Evolutionary conservation across 2,888 invertebrate genomes (phyloP), one percentile per base, ranked within the genome.

Genomic region (Stramonita haemastoma): DNA sequence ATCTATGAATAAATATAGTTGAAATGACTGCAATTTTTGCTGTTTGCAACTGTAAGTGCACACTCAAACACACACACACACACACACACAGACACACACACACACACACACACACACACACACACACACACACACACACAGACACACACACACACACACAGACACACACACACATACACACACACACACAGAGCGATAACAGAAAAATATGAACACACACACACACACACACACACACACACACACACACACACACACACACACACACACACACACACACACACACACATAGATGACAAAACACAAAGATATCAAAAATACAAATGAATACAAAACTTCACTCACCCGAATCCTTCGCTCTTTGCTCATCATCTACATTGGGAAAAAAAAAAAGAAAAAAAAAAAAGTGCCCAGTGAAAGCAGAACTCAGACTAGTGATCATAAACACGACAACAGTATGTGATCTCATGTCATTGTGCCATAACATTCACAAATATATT

Each of bases 361-460:
- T 91, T 95, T 94, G 90, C 96, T 96, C 95, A 96, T 96, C 95
- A 96, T 95, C 96, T 95, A 91, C 85, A n/a, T 79, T 26, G 70
- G 29, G 46, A 87, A n/a, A 83, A 79, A 22, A 84, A 70, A 60
- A 26, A 87, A 83, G 57, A 79, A 32, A 87, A 15, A 83, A 87
- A 29, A 29, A 34, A 85, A 26, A 29, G 77, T 34, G 77, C 77
- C 0, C 17, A 32, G 32, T 32, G 17, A 15, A 79, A 79, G 32
- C 17, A 15, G 17, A 15, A 79, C 29, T 79, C 77, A 32, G 34
- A 79, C 32, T 32, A 4, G 77, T 79, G 77, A 79, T 79, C 34
- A 17, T 29, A n/a, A n/a, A n/a, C n/a, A n/a, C n/a, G n/a, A n/a
- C 32, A 32, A 5, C 77, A 79, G 60, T 60, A 22, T 60, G 46